phyloP scores from a whole-genome alignment of 2,888 invertebrate species.

The Junonia oenone region DNA sequence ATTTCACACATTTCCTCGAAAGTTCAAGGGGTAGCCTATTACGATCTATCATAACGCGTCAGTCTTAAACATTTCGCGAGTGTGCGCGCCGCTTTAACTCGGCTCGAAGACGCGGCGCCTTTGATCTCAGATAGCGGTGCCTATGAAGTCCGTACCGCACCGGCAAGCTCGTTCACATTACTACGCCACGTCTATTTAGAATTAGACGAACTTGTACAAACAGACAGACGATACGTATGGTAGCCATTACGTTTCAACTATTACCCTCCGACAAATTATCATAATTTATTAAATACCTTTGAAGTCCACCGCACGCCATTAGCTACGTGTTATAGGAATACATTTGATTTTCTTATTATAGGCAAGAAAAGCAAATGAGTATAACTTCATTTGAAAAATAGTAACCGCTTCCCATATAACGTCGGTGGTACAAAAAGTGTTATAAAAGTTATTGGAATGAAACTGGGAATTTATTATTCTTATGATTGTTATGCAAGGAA shows the following conservation, averaged over 20 bases:
- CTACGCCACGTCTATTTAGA: conserved; percentile 8
- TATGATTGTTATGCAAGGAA: too few species aligned
- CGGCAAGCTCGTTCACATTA: conserved; percentile 28
- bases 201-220: background rate
- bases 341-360: background rate
- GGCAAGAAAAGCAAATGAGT: too few species aligned
- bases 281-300: background rate
- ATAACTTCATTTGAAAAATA: too few species aligned
- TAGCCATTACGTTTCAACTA: background rate
- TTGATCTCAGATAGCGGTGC: conserved; percentile 42
- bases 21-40: conserved; percentile 10
- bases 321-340: background rate
- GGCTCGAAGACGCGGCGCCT: conserved; percentile 34
- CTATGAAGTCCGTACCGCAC: conserved; percentile 34
- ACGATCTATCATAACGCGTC: conserved; percentile 7
- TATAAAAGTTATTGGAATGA: too few species aligned
- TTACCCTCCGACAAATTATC: background rate
- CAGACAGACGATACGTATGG: background rate
- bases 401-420: too few species aligned
- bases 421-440: too few species aligned
- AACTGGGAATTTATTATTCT: too few species aligned
- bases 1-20: background rate
- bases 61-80: conserved; percentile 14
- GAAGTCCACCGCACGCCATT: background rate
- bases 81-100: conserved; percentile 3